phyloP scores from a whole-genome alignment of 2,888 invertebrate species.

The Diaphora mendica region DNA sequence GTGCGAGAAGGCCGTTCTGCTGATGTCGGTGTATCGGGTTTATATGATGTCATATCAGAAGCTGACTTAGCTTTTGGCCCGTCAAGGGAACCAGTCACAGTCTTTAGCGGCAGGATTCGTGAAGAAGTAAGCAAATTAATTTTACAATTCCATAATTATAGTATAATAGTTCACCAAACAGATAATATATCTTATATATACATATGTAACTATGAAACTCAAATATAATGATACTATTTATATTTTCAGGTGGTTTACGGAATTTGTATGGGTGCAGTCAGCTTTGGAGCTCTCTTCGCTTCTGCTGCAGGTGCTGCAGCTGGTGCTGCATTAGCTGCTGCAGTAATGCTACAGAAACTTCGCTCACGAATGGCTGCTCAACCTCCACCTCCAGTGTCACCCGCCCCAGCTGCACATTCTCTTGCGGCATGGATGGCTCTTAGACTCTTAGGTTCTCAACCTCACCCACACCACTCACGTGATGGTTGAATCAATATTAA shows the following conservation, averaged over 20 bases:
- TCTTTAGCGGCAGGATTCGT: slow-evolving; percentile 94
- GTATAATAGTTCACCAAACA: not conserved
- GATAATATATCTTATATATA: not conserved
- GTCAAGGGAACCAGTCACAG: slow-evolving; percentile 93
- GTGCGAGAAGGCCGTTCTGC: slow-evolving; percentile 92
- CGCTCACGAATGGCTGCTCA: slow-evolving; percentile 90
- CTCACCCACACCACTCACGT: slow-evolving; percentile 68
- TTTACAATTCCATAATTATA: not conserved
- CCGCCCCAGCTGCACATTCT: slow-evolving; percentile 87
- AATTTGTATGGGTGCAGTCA: slow-evolving; percentile 95
- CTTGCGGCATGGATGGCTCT: slow-evolving; percentile 92
- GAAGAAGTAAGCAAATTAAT: slow-evolving; percentile 87
- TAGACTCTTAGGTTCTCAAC: slow-evolving; percentile 86
- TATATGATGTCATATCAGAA: slow-evolving; percentile 96
- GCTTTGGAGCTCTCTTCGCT: slow-evolving; percentile 95
- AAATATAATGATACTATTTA: not conserved
- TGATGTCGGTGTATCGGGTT: slow-evolving; percentile 95
- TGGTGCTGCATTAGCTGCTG: slow-evolving; percentile 94
- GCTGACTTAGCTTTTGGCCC: slow-evolving; percentile 96
- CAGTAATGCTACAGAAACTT: slow-evolving; percentile 92
- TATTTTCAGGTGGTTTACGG: slow-evolving; percentile 91
- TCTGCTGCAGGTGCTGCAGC: slow-evolving; percentile 95
- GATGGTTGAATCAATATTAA: slow-evolving; percentile 63
- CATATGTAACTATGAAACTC: not conserved
- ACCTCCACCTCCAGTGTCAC: slow-evolving; percentile 74